Evolutionary conservation across 2,797 vertebrate genomes (phyloP).

Genomic region (Takifugu ocellatus): DNA sequence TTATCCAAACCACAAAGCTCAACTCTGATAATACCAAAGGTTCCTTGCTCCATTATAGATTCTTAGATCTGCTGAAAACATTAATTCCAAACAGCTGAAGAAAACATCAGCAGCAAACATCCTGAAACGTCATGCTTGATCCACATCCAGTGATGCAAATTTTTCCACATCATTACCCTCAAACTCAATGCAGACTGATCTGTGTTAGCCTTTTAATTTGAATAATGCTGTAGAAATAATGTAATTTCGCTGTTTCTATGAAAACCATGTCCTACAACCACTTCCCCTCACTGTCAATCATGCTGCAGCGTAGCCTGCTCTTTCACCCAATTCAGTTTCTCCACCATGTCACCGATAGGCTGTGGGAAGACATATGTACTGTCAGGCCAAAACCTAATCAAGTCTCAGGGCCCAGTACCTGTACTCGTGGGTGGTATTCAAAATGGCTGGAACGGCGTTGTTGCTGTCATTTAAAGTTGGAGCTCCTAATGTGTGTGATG

Average conservation of each 20-base stretch:
- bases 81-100: too few relatives aligned
- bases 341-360: slow-evolving; percentile 29
- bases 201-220: background rate
- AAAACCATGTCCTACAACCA: background rate
- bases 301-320: slow-evolving; percentile 49
- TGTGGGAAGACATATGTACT: slow-evolving; percentile 68
- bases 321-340: slow-evolving; percentile 58
- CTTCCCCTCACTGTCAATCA: slow-evolving; percentile 54
- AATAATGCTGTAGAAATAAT: background rate
- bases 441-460: slow-evolving; percentile 36
- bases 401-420: slow-evolving; percentile 40
- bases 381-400: slow-evolving; percentile 63
- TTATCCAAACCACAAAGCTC: too few relatives aligned
- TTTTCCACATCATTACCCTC: too few relatives aligned
- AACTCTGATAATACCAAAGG: too few relatives aligned
- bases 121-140: too few relatives aligned
- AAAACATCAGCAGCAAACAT: too few relatives aligned
- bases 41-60: too few relatives aligned
- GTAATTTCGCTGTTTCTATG: background rate
- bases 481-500: slow-evolving; percentile 46
- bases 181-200: too few relatives aligned
- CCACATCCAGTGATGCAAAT: too few relatives aligned
- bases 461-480: slow-evolving; percentile 31
- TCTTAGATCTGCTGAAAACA: too few relatives aligned
- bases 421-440: slow-evolving; percentile 47